A percentile compares a stretch with the other conserved stretches of the same genome.
Evolutionary conservation across 2,888 invertebrate species (phyloP).

Genomic region (Eudemis profundana): DNA sequence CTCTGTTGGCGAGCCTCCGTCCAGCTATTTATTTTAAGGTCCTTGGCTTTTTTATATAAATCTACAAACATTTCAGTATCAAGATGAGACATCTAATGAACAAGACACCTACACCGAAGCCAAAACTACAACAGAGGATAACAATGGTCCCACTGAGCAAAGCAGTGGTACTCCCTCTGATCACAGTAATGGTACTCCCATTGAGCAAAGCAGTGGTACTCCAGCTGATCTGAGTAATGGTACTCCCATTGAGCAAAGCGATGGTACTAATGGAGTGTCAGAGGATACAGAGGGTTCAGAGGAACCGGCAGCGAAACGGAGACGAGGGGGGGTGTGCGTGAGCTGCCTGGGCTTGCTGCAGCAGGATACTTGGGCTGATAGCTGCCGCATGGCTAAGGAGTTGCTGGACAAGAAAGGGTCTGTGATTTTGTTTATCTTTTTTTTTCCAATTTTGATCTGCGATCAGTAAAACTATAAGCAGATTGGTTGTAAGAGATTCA

Average conservation of each 20-base stretch:
- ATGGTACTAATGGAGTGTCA: constrained; percentile 21
- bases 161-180: too few species aligned
- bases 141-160: neutral
- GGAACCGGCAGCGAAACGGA: constrained; percentile 68
- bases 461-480: too few species aligned
- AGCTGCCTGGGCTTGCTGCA: constrained; percentile 91
- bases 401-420: constrained; percentile 81
- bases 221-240: too few species aligned
- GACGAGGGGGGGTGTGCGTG: constrained; percentile 85
- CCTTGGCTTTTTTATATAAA: too few species aligned
- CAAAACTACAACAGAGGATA: neutral
- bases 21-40: too few species aligned
- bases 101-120: constrained; percentile 1
- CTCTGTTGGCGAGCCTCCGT: too few species aligned
- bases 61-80: constrained; percentile 33
- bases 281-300: constrained; percentile 12
- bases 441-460: too few species aligned
- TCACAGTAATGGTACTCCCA: too few species aligned
- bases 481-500: too few species aligned
- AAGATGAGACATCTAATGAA: constrained; percentile 44
- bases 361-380: constrained; percentile 82
- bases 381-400: constrained; percentile 80
- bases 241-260: neutral
- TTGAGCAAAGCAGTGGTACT: too few species aligned
- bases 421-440: constrained; percentile 29